phyloP scores from a whole-genome alignment of 2,888 invertebrate species.

The Gibbula magus region DNA sequence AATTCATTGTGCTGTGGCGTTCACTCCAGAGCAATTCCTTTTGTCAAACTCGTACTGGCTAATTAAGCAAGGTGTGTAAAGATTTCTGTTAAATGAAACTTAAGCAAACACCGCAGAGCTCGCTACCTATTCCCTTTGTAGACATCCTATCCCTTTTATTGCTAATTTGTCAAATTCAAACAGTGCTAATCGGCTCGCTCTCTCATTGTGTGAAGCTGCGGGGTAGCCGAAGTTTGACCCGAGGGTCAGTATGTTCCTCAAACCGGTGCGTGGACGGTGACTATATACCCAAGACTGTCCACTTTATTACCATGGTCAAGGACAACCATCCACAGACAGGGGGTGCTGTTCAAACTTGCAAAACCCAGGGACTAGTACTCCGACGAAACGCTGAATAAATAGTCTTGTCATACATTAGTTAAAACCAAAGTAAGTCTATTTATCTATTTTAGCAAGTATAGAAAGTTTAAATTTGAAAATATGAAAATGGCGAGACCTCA shows the following conservation, averaged over 20 bases:
- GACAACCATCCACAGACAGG: too few relatives aligned
- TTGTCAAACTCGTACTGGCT: neutral
- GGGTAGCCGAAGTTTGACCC: slow-evolving; percentile 7
- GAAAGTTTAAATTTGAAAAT: too few relatives aligned
- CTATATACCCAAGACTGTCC: too few relatives aligned
- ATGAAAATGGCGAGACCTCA: too few relatives aligned
- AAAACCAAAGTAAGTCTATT: too few relatives aligned
- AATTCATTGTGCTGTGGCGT: neutral
- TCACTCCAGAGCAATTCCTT: neutral
- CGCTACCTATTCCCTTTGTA: slow-evolving; percentile 11
- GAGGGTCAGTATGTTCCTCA: neutral
- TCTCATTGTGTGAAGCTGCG: neutral
- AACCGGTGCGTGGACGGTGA: too few relatives aligned
- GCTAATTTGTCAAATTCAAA: slow-evolving; percentile 13
- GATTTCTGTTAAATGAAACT: neutral
- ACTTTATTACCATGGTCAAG: too few relatives aligned
- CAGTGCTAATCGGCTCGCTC: neutral
- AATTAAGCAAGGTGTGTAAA: slow-evolving; percentile 11
- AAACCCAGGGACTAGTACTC: too few relatives aligned
- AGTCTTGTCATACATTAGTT: too few relatives aligned
- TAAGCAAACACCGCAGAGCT: neutral
- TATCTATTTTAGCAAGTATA: too few relatives aligned
- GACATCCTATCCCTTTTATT: slow-evolving; percentile 15
- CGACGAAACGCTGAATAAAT: too few relatives aligned
- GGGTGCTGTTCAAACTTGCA: too few relatives aligned